A percentile compares a stretch with the other conserved stretches of the same genome.
Conservation (phyloP, 2,888 invertebrate species). For the Erebia aethiops region DNA sequence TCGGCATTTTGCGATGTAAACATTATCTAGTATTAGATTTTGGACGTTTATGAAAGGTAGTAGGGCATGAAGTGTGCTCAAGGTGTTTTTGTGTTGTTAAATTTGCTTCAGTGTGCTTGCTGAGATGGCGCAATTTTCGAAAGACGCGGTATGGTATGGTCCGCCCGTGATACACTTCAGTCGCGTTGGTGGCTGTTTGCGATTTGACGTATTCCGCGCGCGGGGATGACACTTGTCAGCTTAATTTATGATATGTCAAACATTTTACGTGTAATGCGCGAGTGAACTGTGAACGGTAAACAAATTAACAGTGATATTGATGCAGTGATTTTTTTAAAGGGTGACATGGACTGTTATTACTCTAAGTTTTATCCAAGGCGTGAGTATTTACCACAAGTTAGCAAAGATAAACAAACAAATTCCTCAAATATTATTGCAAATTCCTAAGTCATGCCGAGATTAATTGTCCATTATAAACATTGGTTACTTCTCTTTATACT, state of each 20-base stretch:
- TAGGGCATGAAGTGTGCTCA: conserved; percentile 79
- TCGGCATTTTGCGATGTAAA: conserved; percentile 83
- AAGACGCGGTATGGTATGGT: conserved; percentile 83
- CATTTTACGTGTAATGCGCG: conserved; percentile 75
- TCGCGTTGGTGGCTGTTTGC: conserved; percentile 83
- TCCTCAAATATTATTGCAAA: conserved; percentile 67
- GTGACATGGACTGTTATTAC: conserved; percentile 83
- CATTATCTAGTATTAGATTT: conserved; percentile 80
- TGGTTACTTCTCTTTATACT: too few relatives aligned
- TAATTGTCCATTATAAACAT: not conserved
- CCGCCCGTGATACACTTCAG: conserved; percentile 83
- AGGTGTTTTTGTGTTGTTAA: conserved; percentile 82
- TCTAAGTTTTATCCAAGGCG: conserved; percentile 82
- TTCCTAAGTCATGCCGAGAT: conserved; percentile 50
- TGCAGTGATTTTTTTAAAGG: conserved; percentile 68
- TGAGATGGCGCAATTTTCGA: conserved; percentile 84
- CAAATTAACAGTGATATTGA: conserved; percentile 75
- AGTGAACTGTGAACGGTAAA: conserved; percentile 81
- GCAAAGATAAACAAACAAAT: conserved; percentile 76
- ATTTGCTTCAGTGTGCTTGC: conserved; percentile 81
- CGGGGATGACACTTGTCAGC: conserved; percentile 81
- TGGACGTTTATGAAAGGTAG: conserved; percentile 71
- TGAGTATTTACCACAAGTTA: conserved; percentile 73
- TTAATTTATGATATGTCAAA: conserved; percentile 81
- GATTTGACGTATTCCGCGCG: conserved; percentile 83